Evolutionary conservation across 1,140 invertebrate species (phyloP), one percentile per base, ranked within the genome.

Genomic region (Lucilia sericata): DNA sequence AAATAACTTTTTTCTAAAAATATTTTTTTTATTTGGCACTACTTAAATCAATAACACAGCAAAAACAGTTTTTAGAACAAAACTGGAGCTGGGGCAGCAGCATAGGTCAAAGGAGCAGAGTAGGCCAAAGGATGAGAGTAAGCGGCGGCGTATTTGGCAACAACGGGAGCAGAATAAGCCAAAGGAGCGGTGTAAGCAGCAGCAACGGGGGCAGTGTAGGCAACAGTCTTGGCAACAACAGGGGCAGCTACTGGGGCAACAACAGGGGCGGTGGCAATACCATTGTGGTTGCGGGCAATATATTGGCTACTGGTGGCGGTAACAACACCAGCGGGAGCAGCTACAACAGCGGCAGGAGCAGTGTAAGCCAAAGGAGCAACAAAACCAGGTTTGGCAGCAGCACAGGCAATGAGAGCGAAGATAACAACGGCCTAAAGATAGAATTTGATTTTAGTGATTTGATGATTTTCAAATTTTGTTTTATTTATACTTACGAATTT

Each of bases 281-380:
- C 91, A 87, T 92, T 92, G 83, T 88, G 92, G 75, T 92, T 92
- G 74, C 91, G 89, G 78, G 91, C 90, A 84, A 92, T 87, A 47
- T 90, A 89, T 84, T 92, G 92, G 81, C 91, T 92, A 84, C 92
- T 92, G 83, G 87, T 88, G 19, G 92, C 91, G 5, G 92, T 91
- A n/a, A 92, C 90, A 51, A 91, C 83, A 0, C 90, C 91, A 49
- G 90, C 87, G n/a, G 90, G 88, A 42, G 88, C 76, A 80, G 76
- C 80, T 19, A 89, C 47, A 36, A 90, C 83, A 34, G 42, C 82
- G 36, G 3, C 9, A 65, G n/a, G 86, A 21, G 83, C 83, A n/a
- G 42, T 30, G 51, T 70, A 14, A 30, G 83, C 74, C 51, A 55
- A 55, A 55, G 51, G 51, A 17, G 21, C 86, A 51, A 84, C 10